Conservation (phyloP, 2,113 vertebrate species). For the Castor canadensis region DNA sequence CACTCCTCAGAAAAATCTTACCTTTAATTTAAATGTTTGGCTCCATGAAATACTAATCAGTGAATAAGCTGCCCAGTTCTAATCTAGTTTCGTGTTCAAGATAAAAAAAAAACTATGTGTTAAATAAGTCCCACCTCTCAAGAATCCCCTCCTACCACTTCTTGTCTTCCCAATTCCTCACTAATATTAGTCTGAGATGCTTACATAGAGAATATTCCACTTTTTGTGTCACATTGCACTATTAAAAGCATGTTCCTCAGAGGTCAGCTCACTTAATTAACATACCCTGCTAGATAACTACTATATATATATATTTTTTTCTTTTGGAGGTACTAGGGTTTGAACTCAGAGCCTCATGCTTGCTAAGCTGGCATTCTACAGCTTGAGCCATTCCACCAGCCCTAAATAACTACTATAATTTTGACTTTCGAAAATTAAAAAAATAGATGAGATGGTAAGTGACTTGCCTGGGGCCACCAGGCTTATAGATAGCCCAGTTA, state of each 20-base stretch:
- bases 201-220: neutral
- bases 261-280: neutral
- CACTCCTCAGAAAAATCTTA: neutral
- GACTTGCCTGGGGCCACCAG: neutral
- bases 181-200: neutral
- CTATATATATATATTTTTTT: too few species aligned
- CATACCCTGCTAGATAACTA: neutral
- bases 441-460: neutral
- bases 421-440: slow-evolving; percentile 5
- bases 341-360: too few species aligned
- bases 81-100: neutral
- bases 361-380: too few species aligned
- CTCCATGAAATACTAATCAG: neutral
- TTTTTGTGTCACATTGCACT: neutral
- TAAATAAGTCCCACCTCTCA: neutral
- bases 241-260: neutral
- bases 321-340: too few species aligned
- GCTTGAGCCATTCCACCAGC: too few species aligned
- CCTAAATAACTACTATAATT: neutral
- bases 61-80: neutral
- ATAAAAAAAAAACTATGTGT: neutral
- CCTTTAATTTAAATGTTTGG: neutral
- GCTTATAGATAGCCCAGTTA: neutral
- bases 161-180: neutral
- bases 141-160: neutral